phyloP scores from a whole-genome alignment of 2,888 invertebrate species.

The Papilio protenor region DNA sequence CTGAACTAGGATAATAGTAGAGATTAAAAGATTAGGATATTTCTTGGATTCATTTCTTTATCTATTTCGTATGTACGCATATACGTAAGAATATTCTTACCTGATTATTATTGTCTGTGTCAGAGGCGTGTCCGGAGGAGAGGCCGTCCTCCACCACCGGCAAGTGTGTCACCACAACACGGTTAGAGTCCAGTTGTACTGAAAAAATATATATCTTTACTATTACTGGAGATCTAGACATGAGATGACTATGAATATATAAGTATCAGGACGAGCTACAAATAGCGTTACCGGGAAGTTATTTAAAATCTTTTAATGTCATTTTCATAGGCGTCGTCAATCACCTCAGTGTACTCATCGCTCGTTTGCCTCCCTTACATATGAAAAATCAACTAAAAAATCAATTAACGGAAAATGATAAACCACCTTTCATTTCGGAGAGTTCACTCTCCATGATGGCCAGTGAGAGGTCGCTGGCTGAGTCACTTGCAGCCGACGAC shows the following conservation, averaged over 20 bases:
- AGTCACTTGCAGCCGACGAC: conserved; percentile 96
- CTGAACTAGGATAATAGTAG: neutral
- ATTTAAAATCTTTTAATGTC: too few relatives aligned
- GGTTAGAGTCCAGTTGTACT: conserved; percentile 63
- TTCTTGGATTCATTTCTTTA: neutral
- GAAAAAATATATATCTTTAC: conserved; percentile 12
- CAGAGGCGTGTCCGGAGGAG: conserved; percentile 96
- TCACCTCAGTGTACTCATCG: too few relatives aligned
- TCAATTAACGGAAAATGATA: too few relatives aligned
- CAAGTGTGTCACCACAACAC: conserved; percentile 85
- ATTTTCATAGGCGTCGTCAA: too few relatives aligned
- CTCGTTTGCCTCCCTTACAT: too few relatives aligned
- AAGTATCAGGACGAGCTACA: too few relatives aligned
- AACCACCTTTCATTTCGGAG: conserved; percentile 71
- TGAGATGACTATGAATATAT: too few relatives aligned
- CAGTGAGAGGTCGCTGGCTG: conserved; percentile 93
- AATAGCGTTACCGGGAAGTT: too few relatives aligned
- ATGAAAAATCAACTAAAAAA: too few relatives aligned
- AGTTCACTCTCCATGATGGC: conserved; percentile 89
- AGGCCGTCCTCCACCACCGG: conserved; percentile 97
- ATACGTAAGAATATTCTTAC: conserved; percentile 46
- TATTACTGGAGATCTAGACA: neutral
- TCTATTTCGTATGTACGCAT: neutral
- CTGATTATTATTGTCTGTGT: conserved; percentile 94
- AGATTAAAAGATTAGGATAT: neutral